Conservation (phyloP, 2,888 invertebrate species). For the Netelia inedita region DNA sequence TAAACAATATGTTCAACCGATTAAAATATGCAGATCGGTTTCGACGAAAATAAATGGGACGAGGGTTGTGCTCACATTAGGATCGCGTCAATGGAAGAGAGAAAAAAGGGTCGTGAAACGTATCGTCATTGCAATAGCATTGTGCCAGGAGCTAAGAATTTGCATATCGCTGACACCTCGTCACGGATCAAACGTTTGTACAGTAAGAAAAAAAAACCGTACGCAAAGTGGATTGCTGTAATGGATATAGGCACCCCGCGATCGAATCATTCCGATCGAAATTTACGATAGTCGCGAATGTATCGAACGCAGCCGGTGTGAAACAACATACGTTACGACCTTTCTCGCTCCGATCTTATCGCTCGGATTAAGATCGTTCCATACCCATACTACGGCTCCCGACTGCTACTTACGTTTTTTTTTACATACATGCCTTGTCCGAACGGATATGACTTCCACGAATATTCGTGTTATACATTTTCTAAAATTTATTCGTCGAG, state of each 20-base stretch:
- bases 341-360: slow-evolving; percentile 14
- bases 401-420: background rate
- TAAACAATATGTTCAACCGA: too few relatives aligned
- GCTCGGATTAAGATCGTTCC: slow-evolving; percentile 10
- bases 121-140: background rate
- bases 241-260: slow-evolving; percentile 77
- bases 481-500: background rate
- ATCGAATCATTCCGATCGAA: slow-evolving; percentile 73
- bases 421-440: background rate
- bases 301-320: slow-evolving; percentile 76
- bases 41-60: background rate
- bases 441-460: too few relatives aligned
- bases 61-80: background rate
- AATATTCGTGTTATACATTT: too few relatives aligned
- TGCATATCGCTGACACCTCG: slow-evolving; percentile 73
- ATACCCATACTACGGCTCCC: slow-evolving; percentile 43
- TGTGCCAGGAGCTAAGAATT: slow-evolving; percentile 65
- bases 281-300: slow-evolving; percentile 68
- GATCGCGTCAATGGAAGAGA: background rate
- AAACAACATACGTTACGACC: slow-evolving; percentile 75
- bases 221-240: slow-evolving; percentile 82
- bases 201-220: slow-evolving; percentile 72
- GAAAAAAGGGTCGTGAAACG: slow-evolving; percentile 4
- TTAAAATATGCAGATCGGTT: background rate
- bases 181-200: slow-evolving; percentile 69